Evolutionary conservation across 1,140 invertebrate genomes (phyloP).

Genomic region (Bradysia coprophila): DNA sequence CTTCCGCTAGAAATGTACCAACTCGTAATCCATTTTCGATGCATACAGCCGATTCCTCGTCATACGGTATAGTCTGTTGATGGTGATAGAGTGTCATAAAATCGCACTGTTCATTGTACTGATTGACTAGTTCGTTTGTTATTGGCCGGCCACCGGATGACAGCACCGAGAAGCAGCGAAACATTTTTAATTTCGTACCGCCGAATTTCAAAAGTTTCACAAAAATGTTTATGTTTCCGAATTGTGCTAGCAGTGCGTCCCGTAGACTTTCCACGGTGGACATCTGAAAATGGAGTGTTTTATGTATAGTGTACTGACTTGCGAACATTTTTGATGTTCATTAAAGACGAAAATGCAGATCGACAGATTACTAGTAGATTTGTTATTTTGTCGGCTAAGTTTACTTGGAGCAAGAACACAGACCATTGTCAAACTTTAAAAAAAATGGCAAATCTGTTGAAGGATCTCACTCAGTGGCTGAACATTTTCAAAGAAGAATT

Average conservation of each 20-base stretch:
- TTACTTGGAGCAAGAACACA: no score
- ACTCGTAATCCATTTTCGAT: slow-evolving; percentile 28
- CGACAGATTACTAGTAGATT: no score
- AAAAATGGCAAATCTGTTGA: no score
- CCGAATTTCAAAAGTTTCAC: slow-evolving; percentile 48
- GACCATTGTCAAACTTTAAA: no score
- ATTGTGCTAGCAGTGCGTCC: slow-evolving; percentile 40
- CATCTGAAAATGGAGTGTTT: slow-evolving; percentile 43
- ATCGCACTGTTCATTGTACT: slow-evolving; percentile 1
- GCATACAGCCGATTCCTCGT: slow-evolving; percentile 5
- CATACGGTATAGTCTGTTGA: not conserved
- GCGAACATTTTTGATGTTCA: no score
- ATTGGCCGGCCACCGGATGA: slow-evolving; percentile 8
- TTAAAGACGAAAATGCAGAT: no score
- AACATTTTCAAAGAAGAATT: no score
- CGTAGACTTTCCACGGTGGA: slow-evolving; percentile 34
- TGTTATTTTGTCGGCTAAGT: no score
- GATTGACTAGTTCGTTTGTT: slow-evolving; percentile 2
- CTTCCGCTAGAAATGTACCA: slow-evolving; percentile 66
- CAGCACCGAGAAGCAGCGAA: slow-evolving; percentile 44
- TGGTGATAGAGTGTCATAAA: not conserved
- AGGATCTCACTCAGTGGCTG: no score
- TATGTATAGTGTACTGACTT: no score
- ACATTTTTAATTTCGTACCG: slow-evolving; percentile 40
- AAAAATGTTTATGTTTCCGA: slow-evolving; percentile 53